Base-by-base conservation (phyloP, 2,888 invertebrate genomes). In the Branchellion lobata region DNA sequence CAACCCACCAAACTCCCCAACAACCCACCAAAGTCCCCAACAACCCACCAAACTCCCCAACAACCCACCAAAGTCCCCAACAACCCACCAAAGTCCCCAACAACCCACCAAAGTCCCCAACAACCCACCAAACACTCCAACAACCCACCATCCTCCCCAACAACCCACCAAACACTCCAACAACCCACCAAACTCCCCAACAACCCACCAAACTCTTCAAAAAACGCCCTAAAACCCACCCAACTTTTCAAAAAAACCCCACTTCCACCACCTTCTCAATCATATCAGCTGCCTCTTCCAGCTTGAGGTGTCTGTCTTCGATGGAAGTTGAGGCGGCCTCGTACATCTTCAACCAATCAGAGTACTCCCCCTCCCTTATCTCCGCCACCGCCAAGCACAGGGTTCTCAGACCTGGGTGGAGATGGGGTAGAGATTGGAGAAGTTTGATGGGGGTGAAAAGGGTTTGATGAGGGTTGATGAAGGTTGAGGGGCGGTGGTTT, bases 351-450 rank as follows among this genome's bases (percentile, higher is more conserved):
- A 85, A 84, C 87, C 86, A 87, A 21, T 86, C 92, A 85, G 92
- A 90, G 86, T 96, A 98, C 65, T 91, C 90, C 31, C 91, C 91
- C 27, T 91, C 91, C 0, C 92, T 90, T 81, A 99, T 92, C 82
- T 94, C 93, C 0, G 93, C 91, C 21, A 91, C 92, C 0, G 96
- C 97, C 87, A 95, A 93, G 85, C 98, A 98, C 69, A 99, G 90
- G 0, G 99, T 99, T 80, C 99, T 90, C 82, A 98, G 91, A 1
- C 90, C 90, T 86, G 78, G 3, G 21, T 18, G 72, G 14, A 18
- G 40, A 40, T 40, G 40, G 14, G 40, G 40, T 40, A 14, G 40
- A 14, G 40, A n/a, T 3, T 40, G 18, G 36, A 21, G 33, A 14
- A n/a, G n/a, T 34, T 40, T 3, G 2, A 40, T 36, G 33, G 40